These are phyloP conservation scores for Lutjanus argentimaculatus DNA, from an alignment of 2,797 vertebrate genomes.

Conservation along the genomic window DNA sequence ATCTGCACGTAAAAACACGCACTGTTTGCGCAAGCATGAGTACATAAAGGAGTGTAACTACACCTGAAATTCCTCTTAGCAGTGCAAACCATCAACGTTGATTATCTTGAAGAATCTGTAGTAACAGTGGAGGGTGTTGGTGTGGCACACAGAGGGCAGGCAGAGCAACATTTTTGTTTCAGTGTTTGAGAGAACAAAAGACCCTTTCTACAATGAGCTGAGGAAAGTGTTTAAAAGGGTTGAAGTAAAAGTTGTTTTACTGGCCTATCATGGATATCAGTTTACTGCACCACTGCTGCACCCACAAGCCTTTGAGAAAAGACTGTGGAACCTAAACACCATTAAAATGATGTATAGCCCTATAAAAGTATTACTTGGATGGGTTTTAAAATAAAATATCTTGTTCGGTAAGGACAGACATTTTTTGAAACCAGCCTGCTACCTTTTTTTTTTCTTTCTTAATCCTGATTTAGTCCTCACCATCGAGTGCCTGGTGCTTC, in stretches of 20 bases:
- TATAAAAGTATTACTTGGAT: no score
- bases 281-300: neutral
- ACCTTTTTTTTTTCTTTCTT: no score
- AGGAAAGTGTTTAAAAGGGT: neutral
- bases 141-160: neutral
- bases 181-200: slow-evolving; percentile 26
- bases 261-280: neutral
- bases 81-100: neutral
- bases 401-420: no score
- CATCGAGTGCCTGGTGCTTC: no score
- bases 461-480: no score
- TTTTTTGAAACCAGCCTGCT: no score
- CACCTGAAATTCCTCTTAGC: neutral
- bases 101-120: slow-evolving; percentile 1
- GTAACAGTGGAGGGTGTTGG: neutral
- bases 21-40: neutral
- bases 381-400: no score
- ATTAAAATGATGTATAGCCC: neutral
- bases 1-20: no score
- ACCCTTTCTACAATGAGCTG: neutral
- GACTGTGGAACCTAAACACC: neutral
- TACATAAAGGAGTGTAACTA: slow-evolving; percentile 28
- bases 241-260: slow-evolving; percentile 27
- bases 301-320: neutral
- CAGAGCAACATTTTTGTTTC: slow-evolving; percentile 37